Evolutionary conservation across 1,140 invertebrate genomes (phyloP), one percentile per base, ranked within the genome.

Genomic region (Pinna nobilis): DNA sequence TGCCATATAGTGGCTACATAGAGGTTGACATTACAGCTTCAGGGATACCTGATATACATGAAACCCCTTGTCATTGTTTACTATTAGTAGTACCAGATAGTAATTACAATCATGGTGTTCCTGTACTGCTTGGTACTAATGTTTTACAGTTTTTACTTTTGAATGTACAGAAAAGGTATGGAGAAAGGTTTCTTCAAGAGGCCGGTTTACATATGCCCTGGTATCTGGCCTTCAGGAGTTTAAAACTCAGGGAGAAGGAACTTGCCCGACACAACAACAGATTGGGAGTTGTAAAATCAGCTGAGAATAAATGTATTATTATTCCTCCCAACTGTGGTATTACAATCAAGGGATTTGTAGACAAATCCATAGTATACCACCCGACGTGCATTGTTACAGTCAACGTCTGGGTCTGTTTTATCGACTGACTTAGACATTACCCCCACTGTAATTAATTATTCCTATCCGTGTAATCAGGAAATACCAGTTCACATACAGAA

Each of bases 281-380:
- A 30, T 23, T 70, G 7, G 47, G 41, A 28, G 30, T 70, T 1
- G 11, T 70, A 6, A 70, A 53, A 20, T 61, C 28, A 32, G 68
- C 55, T 32, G 68, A 61, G 32, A n/a, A 35, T 35, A 32, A 50
- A 7, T 23, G 41, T 5, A 41, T 70, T 37, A 61, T 44, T 18
- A 61, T 70, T 23, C 33, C 44, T 15, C 57, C 68, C 18, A 70
- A 70, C 44, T 49, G 41, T 18, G 23, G 53, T 23, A 47, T 61
- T 0, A 51, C 20, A 0, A 20, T 70, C 5, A 50, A 50, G 25
- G 68, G 39, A 7, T 61, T 35, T 37, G 5, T 61, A 9, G 44
- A 61, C 30, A 63, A 50, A 30, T 32, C 61, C n/a, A 20, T 70
- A 33, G 57, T 59, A 0, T 70, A 61, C 25, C 57, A 61, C 28